phyloP scores from a whole-genome alignment of 2,888 invertebrate genomes.

The Formica aserva region DNA sequence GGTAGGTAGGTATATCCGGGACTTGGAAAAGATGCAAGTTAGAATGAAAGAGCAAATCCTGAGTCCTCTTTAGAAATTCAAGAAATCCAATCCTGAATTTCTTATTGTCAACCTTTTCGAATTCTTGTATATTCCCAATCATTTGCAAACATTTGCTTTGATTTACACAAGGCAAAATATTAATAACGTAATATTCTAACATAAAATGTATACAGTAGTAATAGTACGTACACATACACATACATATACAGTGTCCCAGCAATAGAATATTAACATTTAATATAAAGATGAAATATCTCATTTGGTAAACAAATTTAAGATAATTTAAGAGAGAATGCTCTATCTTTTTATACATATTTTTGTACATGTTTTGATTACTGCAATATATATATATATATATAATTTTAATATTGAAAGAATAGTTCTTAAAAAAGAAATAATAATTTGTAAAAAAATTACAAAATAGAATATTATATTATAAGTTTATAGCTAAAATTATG shows the following conservation, averaged over 20 bases:
- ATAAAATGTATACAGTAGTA: neutral
- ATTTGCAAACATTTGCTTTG: neutral
- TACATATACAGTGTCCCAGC: neutral
- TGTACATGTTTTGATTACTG: neutral
- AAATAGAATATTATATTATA: neutral
- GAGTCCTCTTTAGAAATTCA: conserved; percentile 25
- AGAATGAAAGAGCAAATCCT: conserved; percentile 61
- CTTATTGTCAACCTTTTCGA: conserved; percentile 58
- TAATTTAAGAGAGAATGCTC: neutral
- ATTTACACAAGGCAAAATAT: neutral
- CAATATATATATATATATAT: neutral
- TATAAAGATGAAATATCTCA: neutral
- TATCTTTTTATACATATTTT: neutral
- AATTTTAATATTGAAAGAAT: no score
- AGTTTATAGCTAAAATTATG: neutral
- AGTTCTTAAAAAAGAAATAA: neutral
- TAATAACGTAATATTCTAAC: neutral
- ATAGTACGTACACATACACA: neutral
- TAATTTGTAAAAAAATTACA: neutral
- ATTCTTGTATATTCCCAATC: conserved; percentile 29
- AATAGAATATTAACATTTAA: neutral
- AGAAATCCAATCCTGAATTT: conserved; percentile 61
- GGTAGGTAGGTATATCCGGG: conserved; percentile 44
- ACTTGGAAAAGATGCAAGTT: conserved; percentile 56
- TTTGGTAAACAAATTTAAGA: neutral